Evolutionary conservation across 2,888 invertebrate genomes (phyloP), one percentile per base, ranked within the genome.

Genomic region (Abrostola tripartita): DNA sequence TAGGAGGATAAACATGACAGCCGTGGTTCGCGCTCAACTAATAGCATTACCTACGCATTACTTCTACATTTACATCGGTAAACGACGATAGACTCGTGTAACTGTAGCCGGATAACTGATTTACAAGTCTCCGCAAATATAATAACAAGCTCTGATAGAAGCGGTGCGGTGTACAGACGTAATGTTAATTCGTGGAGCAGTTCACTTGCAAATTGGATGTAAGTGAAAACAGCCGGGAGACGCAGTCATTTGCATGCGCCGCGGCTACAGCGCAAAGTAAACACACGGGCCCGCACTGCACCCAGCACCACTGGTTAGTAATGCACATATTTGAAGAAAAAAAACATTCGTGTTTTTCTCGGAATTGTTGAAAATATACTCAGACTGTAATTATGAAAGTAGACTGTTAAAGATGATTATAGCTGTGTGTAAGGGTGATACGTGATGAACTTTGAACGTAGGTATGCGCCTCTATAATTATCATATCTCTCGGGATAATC

Each of bases 211-310:
- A 79, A 74, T 81, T 74, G 68, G 55, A 73, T 68, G 73, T 62
- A 72, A 74, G 69, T 74, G 72, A 73, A 74, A 78, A 81, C 74
- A 77, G 74, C 76, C 67, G 68, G 56, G 57, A 68, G 68, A 54
- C 58, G 66, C 54, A 64, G 49, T 52, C 64, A 79, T 81, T 81
- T 71, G 76, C 78, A 81, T 81, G 61, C 73, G 64, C 53, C 12
- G 54, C 42, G 58, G 10, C 36, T 35, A 37, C 52, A 37, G 37
- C 40, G 47, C 8, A 55, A 41, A 49, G 60, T 56, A 53, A 65
- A 60, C 65, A 63, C 50, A 64, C 47, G 62, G 35, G 24, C 47
- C 38, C 12, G 38, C 14, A 40, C 38, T 35, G 14, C 44, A 10
- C 51, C 51, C 52, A 24, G 14, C 42, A 50, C 47, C 50, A 24